Conservation (phyloP, 2,888 invertebrate genomes). For the Lacanobia wlatinum region DNA sequence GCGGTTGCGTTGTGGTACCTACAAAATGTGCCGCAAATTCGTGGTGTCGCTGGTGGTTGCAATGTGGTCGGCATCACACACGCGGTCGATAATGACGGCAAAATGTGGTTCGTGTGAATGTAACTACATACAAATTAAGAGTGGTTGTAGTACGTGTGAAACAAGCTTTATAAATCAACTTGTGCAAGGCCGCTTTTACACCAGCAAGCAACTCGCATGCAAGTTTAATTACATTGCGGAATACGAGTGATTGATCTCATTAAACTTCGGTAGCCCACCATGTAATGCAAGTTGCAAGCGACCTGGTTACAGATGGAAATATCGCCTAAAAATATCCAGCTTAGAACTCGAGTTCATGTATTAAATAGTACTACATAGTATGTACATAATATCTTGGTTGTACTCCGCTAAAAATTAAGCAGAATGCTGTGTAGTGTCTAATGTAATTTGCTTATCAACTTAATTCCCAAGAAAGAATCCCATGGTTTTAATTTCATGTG, state of each 20-base stretch:
- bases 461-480: too few relatives aligned
- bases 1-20: too few relatives aligned
- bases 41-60: too few relatives aligned
- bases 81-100: too few relatives aligned
- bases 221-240: not conserved
- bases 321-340: not conserved
- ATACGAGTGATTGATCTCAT: not conserved
- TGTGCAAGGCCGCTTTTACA: not conserved
- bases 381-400: not conserved
- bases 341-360: too few relatives aligned
- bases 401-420: not conserved
- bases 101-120: too few relatives aligned
- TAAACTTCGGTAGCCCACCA: not conserved
- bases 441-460: not conserved
- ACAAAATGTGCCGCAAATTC: too few relatives aligned
- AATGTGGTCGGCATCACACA: too few relatives aligned
- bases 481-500: not conserved
- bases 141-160: too few relatives aligned
- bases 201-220: not conserved
- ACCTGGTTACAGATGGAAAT: not conserved
- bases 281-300: not conserved
- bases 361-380: too few relatives aligned
- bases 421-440: not conserved
- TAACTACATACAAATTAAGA: too few relatives aligned
- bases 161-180: too few relatives aligned